These are phyloP conservation scores for Pteronotus mesoamericanus DNA, from an alignment of 2,797 vertebrate species.

Conservation along the genomic window DNA sequence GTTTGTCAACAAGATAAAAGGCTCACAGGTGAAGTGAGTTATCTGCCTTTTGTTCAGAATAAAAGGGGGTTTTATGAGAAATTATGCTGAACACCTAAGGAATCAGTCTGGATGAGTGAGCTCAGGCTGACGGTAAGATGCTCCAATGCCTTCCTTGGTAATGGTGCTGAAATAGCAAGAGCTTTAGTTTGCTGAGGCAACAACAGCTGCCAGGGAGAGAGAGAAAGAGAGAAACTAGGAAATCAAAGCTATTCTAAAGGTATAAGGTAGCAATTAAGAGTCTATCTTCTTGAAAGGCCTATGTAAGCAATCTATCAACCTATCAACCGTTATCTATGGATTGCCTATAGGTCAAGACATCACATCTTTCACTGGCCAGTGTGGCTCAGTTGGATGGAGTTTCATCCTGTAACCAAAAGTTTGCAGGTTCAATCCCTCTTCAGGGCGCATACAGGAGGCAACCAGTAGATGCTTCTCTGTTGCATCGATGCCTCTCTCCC, in stretches of 20 bases:
- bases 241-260: neutral
- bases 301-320: neutral
- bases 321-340: neutral
- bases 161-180: slow-evolving; percentile 12
- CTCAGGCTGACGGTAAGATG: slow-evolving; percentile 24
- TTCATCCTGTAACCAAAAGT: neutral
- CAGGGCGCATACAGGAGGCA: neutral
- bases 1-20: slow-evolving; percentile 50
- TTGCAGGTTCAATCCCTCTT: neutral
- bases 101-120: slow-evolving; percentile 36
- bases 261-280: neutral
- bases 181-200: neutral
- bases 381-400: neutral
- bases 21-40: slow-evolving; percentile 30
- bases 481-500: neutral
- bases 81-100: neutral
- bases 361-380: neutral
- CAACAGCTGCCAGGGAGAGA: neutral
- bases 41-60: neutral
- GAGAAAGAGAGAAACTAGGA: neutral
- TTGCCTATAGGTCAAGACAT: neutral
- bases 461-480: neutral
- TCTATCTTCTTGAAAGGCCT: neutral
- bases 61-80: slow-evolving; percentile 44
- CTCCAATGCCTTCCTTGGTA: neutral